A percentile compares a stretch with the other conserved stretches of the same genome.
phyloP scores from a whole-genome alignment of 2,888 invertebrate genomes.

The Eupithecia tripunctaria region DNA sequence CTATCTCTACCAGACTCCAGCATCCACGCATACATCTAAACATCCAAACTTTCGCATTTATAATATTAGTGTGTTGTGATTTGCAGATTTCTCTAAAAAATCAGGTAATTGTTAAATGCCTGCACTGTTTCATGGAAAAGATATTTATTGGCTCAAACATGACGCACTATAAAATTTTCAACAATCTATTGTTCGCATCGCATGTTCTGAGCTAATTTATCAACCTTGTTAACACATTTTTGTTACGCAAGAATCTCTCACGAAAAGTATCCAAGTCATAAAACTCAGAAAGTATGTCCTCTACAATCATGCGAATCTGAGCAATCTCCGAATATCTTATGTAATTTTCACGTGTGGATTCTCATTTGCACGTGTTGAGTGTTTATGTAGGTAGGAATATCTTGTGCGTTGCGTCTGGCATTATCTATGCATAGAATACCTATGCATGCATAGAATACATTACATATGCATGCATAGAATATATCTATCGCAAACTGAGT shows the following conservation, averaged over 20 bases:
- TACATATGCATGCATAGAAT: no score
- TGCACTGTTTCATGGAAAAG: background rate
- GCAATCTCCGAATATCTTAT: background rate
- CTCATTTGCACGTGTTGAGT: background rate
- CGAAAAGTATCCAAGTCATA: conserved; percentile 1
- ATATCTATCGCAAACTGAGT: no score
- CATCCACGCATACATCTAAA: no score
- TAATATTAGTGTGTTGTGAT: no score
- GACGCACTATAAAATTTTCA: background rate
- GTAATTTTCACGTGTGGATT: conserved; percentile 1
- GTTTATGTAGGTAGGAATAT: background rate
- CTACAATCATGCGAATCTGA: background rate
- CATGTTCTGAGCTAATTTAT: conserved; percentile 7
- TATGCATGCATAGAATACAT: no score
- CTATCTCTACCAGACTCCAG: no score
- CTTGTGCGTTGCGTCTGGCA: background rate
- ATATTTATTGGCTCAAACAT: background rate
- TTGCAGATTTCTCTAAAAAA: background rate
- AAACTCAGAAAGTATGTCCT: background rate
- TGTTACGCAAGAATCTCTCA: conserved; percentile 4
- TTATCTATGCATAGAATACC: background rate
- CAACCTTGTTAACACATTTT: background rate
- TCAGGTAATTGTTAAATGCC: background rate
- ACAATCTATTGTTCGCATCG: background rate
- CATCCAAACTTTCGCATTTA: no score